Evolutionary conservation across 2,888 invertebrate species (phyloP), one percentile per base, ranked within the genome.

Genomic region (Microctonus aethiopoides): DNA sequence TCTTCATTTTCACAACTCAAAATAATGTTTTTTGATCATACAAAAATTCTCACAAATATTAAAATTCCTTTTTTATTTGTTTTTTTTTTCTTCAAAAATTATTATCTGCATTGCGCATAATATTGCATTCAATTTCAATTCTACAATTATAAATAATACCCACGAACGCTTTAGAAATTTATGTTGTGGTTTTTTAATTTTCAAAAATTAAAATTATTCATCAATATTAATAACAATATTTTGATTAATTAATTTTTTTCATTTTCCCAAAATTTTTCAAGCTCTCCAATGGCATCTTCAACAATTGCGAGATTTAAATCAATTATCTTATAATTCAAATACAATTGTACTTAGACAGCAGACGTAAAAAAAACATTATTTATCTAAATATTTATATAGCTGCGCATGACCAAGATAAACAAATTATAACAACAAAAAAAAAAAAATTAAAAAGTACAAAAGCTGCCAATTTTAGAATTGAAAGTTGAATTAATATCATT

Each of bases 401-500:
- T 68, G 68, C 61, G 59, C 56, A 54, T 41, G 29, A 70, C 34
- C 54, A 26, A 52, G 13, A 59, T 52, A 54, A 51, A 34, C 59
- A n/a, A n/a, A n/a, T n/a, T n/a, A n/a, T n/a, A n/a, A n/a, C 72
- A 75, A 76, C 72, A 75, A 76, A 78, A 74, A 81, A 84, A 83
- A 78, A 81, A 80, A 78, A 79, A 77, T 77, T 82, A 80, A 79
- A 79, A 83, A 80, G 78, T 80, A 81, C 80, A 77, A 79, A 81
- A 86, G 86, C 86, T 86, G 86, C 86, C 85, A 83, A 84, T 83
- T 78, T 80, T 77, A 76, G 51, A 60, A 60, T 57, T 64, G 65
- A 77, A 79, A 76, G 75, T 74, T 77, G 60, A 72, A 78, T 76
- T 69, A 76, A 16, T 16, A 46, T 77, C 77, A 72, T 72, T 75